phyloP scores from a whole-genome alignment of 2,113 vertebrate species.

The Phocoena sinus region DNA sequence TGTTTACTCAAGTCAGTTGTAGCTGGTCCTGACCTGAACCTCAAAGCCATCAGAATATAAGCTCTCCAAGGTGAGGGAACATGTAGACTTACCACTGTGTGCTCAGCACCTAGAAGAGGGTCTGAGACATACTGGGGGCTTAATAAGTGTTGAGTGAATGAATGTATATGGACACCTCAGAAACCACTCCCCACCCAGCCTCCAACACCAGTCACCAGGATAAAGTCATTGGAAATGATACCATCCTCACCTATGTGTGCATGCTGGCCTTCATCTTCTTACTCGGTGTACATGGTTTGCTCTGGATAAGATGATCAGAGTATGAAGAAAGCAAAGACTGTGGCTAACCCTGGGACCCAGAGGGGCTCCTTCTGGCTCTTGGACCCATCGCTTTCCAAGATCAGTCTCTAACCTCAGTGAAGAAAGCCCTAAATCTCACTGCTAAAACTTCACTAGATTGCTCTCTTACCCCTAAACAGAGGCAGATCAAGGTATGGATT shows the following conservation, averaged over 20 bases:
- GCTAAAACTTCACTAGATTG: neutral
- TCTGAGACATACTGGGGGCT: neutral
- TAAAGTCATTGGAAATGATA: neutral
- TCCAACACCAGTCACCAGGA: neutral
- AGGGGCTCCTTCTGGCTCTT: neutral
- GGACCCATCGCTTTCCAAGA: neutral
- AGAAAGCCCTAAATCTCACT: neutral
- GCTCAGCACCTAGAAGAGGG: neutral
- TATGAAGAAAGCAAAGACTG: neutral
- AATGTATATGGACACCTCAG: neutral
- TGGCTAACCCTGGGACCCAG: neutral
- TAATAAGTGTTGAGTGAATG: neutral
- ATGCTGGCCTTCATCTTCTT: neutral
- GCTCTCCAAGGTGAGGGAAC: neutral
- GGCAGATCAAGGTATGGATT: neutral
- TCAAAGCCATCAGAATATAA: neutral
- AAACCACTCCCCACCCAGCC: neutral
- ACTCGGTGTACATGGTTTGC: neutral
- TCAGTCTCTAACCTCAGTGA: neutral
- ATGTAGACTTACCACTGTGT: neutral
- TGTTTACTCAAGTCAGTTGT: neutral
- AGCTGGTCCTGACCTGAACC: neutral
- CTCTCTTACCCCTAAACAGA: neutral
- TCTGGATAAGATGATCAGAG: neutral
- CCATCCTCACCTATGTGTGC: neutral